Conservation (phyloP, 2,113 vertebrate species). For the Scytalopus superciliaris region DNA sequence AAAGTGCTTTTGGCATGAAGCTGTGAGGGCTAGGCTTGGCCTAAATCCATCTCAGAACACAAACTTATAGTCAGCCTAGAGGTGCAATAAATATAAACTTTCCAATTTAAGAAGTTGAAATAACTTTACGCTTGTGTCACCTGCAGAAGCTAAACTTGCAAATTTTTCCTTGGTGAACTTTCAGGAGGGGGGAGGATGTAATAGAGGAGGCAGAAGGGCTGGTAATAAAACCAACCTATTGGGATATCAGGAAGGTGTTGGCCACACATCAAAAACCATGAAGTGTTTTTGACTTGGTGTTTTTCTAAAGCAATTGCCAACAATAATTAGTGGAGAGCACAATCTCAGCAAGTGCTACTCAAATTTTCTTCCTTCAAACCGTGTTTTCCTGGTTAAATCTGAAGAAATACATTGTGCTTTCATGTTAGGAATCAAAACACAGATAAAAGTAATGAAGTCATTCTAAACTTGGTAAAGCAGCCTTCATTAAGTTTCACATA, state of each 20-base stretch:
- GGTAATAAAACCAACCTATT: background rate
- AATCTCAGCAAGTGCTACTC: background rate
- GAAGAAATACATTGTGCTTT: conserved; percentile 11
- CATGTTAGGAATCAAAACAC: conserved; percentile 34
- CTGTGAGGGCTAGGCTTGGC: background rate
- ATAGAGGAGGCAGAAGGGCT: background rate
- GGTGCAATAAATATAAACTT: conserved; percentile 8
- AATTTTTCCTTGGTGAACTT: background rate
- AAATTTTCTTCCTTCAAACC: conserved; percentile 8
- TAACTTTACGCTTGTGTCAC: conserved; percentile 39
- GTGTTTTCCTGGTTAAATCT: background rate
- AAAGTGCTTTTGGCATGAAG: background rate
- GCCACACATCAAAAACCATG: conserved; percentile 43
- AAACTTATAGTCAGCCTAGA: background rate
- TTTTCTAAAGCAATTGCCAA: conserved; percentile 44
- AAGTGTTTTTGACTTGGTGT: conserved; percentile 24
- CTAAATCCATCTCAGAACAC: background rate
- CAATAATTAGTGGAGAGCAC: conserved; percentile 23
- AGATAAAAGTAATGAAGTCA: conserved; percentile 54
- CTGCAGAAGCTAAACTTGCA: conserved; percentile 5
- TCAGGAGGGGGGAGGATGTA: background rate
- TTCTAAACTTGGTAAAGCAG: background rate
- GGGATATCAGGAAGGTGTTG: conserved; percentile 22
- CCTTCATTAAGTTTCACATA: background rate
- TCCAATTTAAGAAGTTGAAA: conserved; percentile 34